Evolutionary conservation across 2,797 vertebrate species (phyloP).

Genomic region (Phaenicophaeus curvirostris): DNA sequence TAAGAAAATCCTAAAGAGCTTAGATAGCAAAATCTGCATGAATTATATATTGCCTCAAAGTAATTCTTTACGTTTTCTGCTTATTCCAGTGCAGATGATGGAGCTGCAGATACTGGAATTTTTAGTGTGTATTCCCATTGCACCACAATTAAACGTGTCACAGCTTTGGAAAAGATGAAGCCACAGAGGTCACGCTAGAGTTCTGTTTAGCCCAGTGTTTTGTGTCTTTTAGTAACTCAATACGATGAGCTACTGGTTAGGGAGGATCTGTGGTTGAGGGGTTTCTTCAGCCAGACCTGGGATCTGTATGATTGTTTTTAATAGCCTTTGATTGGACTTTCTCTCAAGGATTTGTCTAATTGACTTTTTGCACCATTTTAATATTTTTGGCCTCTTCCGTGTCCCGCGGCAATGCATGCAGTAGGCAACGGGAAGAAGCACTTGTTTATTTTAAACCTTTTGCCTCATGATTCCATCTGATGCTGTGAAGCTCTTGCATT

Average conservation of each 20-base stretch:
- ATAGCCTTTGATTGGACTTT: not conserved
- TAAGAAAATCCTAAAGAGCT: constrained; percentile 18
- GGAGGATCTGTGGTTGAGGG: not conserved
- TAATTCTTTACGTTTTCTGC: not conserved
- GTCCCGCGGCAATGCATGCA: fast-evolving
- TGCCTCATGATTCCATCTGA: not conserved
- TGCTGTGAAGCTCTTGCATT: not conserved
- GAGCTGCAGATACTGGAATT: not conserved
- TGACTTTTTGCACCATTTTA: not conserved
- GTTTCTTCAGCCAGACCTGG: not conserved
- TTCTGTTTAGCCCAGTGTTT: not conserved
- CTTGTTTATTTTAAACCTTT: not conserved
- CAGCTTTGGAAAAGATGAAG: not conserved
- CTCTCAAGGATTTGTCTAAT: not conserved
- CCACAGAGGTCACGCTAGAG: not conserved
- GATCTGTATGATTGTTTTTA: not conserved
- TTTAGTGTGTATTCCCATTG: not conserved
- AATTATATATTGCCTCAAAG: not conserved
- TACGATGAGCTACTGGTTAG: too few species aligned
- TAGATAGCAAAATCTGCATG: not conserved
- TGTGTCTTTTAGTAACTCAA: not conserved
- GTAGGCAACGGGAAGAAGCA: not conserved
- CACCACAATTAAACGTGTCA: not conserved
- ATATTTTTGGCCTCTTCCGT: not conserved
- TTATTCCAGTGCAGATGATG: not conserved